Base-by-base conservation (phyloP, 2,888 invertebrate genomes). In the Nesidiocoris tenuis region DNA sequence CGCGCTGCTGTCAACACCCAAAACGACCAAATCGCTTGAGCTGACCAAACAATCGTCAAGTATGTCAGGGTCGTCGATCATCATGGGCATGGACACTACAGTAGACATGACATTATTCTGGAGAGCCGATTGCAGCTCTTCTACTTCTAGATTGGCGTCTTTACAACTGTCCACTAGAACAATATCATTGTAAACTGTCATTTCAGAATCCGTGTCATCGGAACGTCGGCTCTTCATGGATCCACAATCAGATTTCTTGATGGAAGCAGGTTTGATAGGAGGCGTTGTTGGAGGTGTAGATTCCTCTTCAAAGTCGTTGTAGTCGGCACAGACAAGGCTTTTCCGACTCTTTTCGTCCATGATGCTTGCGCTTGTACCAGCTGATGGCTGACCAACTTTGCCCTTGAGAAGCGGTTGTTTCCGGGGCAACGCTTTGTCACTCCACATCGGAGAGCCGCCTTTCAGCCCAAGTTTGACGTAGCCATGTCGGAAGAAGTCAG, bases 271-370 rank as follows among this genome's bases (percentile, higher is more conserved):
- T 54, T 77, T 76, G 18, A 76, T 59, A 19, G 79, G 79, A 57
- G 79, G 80, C 16, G 79, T 79, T 12, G 79, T 77, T 12, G 81
- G 80, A 54, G 81, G 79, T n/a, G 79, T 78, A n/a, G 80, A 87
- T 76, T 87, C 87, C 78, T 88, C 87, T 79, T 88, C 88, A 77
- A 87, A 86, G 79, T 88, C 88, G 80, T 87, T 87, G 79, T 87
- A 88, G 81, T 88, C 88, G 0, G 86, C 85, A 80, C 87, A 87
- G 0, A 88, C 87, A 19, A 88, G 80, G 0, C 87, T 87, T 24
- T 84, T 84, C 79, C 77, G 74, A 25, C 79, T 74, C 67, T 77
- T 78, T 54, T 74, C 67, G 25, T 77, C 77, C 1, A 23, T 21
- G 24, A 61, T 76, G 39, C 78, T 77, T 22, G 79, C 77, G 66